These are phyloP conservation scores for Zootoca vivipara DNA, from an alignment of 2,113 vertebrate species.

Conservation along the genomic window DNA sequence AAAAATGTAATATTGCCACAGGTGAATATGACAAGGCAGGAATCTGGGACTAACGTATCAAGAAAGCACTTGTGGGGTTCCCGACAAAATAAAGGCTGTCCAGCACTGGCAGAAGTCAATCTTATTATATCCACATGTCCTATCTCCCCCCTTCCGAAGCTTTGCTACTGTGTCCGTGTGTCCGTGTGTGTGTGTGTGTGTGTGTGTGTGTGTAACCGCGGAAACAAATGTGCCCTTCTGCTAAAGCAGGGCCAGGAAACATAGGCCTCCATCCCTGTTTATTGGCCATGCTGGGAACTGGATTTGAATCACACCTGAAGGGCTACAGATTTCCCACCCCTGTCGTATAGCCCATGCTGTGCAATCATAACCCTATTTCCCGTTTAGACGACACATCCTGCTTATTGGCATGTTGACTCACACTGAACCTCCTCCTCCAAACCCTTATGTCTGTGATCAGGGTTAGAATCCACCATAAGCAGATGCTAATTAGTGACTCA, in stretches of 20 bases:
- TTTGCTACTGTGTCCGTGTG: neutral
- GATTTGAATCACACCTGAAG: neutral
- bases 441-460: neutral
- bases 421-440: neutral
- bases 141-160: neutral
- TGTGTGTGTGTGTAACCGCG: neutral
- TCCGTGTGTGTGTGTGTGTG: too few species aligned
- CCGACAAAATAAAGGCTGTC: neutral
- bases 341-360: neutral
- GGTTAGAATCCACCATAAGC: neutral
- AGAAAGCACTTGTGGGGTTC: rapidly evolving
- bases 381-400: neutral
- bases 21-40: slow-evolving; percentile 73
- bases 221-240: too few species aligned
- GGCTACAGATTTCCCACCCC: neutral
- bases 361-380: neutral
- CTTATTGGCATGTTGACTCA: neutral
- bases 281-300: neutral
- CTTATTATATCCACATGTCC: neutral
- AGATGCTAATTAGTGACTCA: neutral
- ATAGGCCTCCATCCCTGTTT: neutral
- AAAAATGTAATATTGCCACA: slow-evolving; percentile 93
- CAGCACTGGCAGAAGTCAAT: neutral
- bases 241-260: neutral
- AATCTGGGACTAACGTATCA: rapidly evolving